Percentiles rank a stretch among this genome's conserved stretches.
These are phyloP conservation scores for Semibalanus balanoides DNA, from an alignment of 1,140 invertebrate genomes.

Conservation along the genomic window DNA sequence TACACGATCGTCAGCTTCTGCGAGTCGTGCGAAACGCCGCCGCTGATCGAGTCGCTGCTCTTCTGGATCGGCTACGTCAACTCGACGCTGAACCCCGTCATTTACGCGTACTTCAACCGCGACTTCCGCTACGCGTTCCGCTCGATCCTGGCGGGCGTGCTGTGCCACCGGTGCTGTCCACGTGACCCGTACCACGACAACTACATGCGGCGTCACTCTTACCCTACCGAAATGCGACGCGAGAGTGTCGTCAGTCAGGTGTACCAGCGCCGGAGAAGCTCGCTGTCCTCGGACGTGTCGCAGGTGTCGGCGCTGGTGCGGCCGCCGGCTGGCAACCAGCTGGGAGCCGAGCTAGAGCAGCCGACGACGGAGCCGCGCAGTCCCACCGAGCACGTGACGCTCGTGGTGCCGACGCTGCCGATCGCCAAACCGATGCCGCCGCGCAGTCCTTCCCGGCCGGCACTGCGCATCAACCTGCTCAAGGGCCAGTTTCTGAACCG, in stretches of 20 bases:
- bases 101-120: conserved; percentile 96
- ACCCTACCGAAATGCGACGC: not conserved
- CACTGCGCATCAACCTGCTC: not conserved
- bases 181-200: conserved; percentile 8
- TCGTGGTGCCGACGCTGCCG: not conserved
- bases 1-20: conserved; percentile 71
- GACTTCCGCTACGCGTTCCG: conserved; percentile 96
- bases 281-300: not conserved
- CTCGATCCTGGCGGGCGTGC: conserved; percentile 49
- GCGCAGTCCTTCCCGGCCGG: not conserved
- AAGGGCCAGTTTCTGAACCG: not conserved
- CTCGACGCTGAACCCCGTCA: conserved; percentile 78
- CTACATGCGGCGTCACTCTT: not conserved
- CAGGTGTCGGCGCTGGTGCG: not conserved
- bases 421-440: too few relatives aligned
- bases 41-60: conserved; percentile 67
- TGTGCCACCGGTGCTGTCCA: conserved; percentile 5
- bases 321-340: not conserved
- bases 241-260: conserved; percentile 3
- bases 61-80: conserved; percentile 98
- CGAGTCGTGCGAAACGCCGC: conserved; percentile 56
- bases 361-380: not conserved
- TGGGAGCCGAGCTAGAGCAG: not conserved
- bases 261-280: not conserved
- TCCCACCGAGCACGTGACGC: not conserved